Evolutionary conservation across 2,888 invertebrate species (phyloP).

Genomic region (Andrena dorsata): DNA sequence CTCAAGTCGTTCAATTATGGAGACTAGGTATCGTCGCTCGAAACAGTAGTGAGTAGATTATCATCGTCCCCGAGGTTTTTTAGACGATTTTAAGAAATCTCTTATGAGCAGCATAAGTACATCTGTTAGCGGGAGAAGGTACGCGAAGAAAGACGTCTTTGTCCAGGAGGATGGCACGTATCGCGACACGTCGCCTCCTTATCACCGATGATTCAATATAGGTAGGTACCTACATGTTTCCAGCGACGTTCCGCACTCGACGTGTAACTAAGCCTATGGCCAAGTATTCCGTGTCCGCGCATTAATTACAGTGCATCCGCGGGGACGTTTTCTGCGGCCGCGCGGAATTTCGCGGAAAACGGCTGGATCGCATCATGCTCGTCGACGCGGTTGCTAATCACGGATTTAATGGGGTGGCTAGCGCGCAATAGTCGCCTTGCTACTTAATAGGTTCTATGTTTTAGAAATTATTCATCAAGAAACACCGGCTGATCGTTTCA

Average conservation of each 20-base stretch:
- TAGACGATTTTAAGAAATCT: too few species aligned
- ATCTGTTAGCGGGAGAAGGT: too few species aligned
- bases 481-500: too few species aligned
- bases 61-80: too few species aligned
- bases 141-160: slow-evolving; percentile 11
- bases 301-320: slow-evolving; percentile 75
- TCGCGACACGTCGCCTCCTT: slow-evolving; percentile 30
- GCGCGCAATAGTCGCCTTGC: background rate
- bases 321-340: slow-evolving; percentile 48
- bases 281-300: slow-evolving; percentile 78
- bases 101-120: too few species aligned
- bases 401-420: background rate
- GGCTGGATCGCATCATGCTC: slow-evolving; percentile 51
- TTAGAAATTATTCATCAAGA: too few species aligned
- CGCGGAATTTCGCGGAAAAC: slow-evolving; percentile 50
- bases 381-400: background rate
- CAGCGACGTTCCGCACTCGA: slow-evolving; percentile 70
- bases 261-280: slow-evolving; percentile 72
- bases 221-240: slow-evolving; percentile 48
- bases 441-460: too few species aligned
- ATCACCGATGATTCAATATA: slow-evolving; percentile 48
- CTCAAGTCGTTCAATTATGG: too few species aligned
- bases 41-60: too few species aligned
- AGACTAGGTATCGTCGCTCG: too few species aligned
- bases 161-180: slow-evolving; percentile 17